Evolutionary conservation across 2,797 vertebrate species (phyloP).

Genomic region (Jordanella pulchra): DNA sequence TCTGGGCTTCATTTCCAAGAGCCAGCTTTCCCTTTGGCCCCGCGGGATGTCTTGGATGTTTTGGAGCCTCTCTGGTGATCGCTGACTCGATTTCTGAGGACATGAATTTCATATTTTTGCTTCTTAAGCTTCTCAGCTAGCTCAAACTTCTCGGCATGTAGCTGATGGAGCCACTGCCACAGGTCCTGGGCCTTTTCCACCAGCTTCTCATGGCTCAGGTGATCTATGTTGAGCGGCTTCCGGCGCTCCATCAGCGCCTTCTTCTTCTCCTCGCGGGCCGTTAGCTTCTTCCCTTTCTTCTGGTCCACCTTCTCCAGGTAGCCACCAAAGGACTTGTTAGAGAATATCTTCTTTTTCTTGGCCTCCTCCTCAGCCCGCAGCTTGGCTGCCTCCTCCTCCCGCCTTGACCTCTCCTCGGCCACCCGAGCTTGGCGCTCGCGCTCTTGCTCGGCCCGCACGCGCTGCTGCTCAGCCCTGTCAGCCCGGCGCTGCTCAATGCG

Average conservation of each 20-base stretch:
- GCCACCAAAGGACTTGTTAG: constrained; percentile 81
- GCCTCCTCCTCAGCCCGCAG: constrained; percentile 80
- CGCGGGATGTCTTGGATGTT: constrained; percentile 66
- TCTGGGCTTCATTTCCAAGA: constrained; percentile 73
- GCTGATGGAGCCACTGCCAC: constrained; percentile 79
- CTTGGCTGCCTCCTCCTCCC: constrained; percentile 80
- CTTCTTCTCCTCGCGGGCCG: constrained; percentile 83
- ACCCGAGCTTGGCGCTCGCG: constrained; percentile 69
- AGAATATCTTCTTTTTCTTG: constrained; percentile 82
- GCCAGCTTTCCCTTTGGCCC: constrained; percentile 75
- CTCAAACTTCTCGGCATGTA: constrained; percentile 83
- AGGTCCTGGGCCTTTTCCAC: constrained; percentile 80
- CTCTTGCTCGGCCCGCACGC: constrained; percentile 74
- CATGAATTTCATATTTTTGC: constrained; percentile 83
- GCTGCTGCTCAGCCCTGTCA: constrained; percentile 79
- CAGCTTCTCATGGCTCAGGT: constrained; percentile 82
- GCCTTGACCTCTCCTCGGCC: constrained; percentile 73
- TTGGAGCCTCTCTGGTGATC: constrained; percentile 83
- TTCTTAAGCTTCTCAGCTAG: constrained; percentile 78
- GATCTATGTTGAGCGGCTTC: constrained; percentile 83
- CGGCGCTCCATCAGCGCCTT: constrained; percentile 80
- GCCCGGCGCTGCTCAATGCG: constrained; percentile 80
- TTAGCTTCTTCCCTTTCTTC: constrained; percentile 84
- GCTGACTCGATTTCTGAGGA: constrained; percentile 80
- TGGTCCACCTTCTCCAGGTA: constrained; percentile 84